Percentiles rank a stretch among this genome's conserved stretches.
phyloP scores from a whole-genome alignment of 2,797 vertebrate species.

The Apogon hyalosoma region DNA sequence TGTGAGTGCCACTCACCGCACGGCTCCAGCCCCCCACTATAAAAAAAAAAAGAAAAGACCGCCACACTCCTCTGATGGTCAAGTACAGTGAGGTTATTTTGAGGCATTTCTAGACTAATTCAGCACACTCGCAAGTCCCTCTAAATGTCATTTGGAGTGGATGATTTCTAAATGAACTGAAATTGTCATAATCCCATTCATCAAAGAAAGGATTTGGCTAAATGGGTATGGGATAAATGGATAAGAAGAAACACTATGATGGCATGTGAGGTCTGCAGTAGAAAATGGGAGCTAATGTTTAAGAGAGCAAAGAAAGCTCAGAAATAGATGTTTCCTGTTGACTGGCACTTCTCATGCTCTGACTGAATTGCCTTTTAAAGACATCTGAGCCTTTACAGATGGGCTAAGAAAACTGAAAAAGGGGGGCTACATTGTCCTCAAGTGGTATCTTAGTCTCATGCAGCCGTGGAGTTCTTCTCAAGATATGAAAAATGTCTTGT shows the following conservation, averaged over 20 bases:
- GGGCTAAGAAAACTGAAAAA: slow-evolving; percentile 23
- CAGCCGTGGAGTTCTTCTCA: slow-evolving; percentile 28
- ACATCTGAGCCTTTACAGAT: slow-evolving; percentile 49
- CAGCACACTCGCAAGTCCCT: slow-evolving; percentile 23
- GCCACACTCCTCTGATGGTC: slow-evolving; percentile 20
- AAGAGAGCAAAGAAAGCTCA: slow-evolving; percentile 13
- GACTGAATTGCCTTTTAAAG: slow-evolving; percentile 36
- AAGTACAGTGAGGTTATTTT: slow-evolving; percentile 45
- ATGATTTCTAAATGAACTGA: slow-evolving; percentile 42
- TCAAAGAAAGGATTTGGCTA: slow-evolving; percentile 6
- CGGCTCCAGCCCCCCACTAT: background rate
- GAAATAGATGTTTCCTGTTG: slow-evolving; percentile 40
- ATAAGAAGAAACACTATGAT: slow-evolving; percentile 31
- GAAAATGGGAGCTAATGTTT: slow-evolving; percentile 18
- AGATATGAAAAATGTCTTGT: slow-evolving; percentile 35
- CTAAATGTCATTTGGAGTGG: slow-evolving; percentile 35
- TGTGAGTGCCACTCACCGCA: background rate
- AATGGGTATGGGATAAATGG: background rate
- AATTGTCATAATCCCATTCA: slow-evolving; percentile 15
- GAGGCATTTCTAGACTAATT: slow-evolving; percentile 40
- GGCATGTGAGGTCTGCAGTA: slow-evolving; percentile 18
- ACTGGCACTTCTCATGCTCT: slow-evolving; percentile 35
- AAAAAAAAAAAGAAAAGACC: slow-evolving; percentile 8
- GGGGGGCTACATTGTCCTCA: slow-evolving; percentile 23
- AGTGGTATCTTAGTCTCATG: slow-evolving; percentile 17